Base-by-base conservation (phyloP, 2,888 invertebrate species). In the Hipparchia sbordonii region DNA sequence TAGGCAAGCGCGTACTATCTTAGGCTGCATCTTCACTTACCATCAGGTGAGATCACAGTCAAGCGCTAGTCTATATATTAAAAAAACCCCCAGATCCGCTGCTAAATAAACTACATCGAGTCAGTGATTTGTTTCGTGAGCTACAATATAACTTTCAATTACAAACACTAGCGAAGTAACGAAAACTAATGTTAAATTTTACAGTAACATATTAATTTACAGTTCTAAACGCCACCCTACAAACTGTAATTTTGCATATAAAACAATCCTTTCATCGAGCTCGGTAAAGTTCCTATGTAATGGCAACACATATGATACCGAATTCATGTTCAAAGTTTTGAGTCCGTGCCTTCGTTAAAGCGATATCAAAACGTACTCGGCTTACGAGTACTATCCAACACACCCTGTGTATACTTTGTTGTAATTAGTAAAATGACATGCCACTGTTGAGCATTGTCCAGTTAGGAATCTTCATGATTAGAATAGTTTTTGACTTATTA, bases 261-360 rank as follows among this genome's bases (percentile, higher is more conserved):
- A 67, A 67, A 67, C 57, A 57, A 54, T 57, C 39, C 57, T 67
- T 67, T 67, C 57, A n/a, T 48, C 46, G 46, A 46, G 67, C 45
- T 23, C 12, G 23, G 12, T 13, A 57, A 67, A 67, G 48, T 67
- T 67, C 46, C 46, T 57, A 57, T n/a, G 8, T 67, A 70, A 74
- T 67, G 45, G 23, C 39, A 57, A 51, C 66, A 72, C 60, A 56
- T 67, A 57, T 69, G 54, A 59, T 45, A 69, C 57, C 57, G 56
- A 57, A 72, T 70, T 66, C 69, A 71, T 61, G 74, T 61, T 33
- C 68, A 74, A 74, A 72, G 69, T 72, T 74, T 54, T 9, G 33
- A 69, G 66, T 51, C 65, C 68, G 61, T 23, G 54, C 67, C 39
- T 33, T 59, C 61, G 62, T 70, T 61, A 70, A 54, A 57, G 56